A percentile compares a stretch with the other conserved stretches of the same genome.
Conservation (phyloP, 2,888 invertebrate species). For the Pseudolycoriella hygida region DNA sequence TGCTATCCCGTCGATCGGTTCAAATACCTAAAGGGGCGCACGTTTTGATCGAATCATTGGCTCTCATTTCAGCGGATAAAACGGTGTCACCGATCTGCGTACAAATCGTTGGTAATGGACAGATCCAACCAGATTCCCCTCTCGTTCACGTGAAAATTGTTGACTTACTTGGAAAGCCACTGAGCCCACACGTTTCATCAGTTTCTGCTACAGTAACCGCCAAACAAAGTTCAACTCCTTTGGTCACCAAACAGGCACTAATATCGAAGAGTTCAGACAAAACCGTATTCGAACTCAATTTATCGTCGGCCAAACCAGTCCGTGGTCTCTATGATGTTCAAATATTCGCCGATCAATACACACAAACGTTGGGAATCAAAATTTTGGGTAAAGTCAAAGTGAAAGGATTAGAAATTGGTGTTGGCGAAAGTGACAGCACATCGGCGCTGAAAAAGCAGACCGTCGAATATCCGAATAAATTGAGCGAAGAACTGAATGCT, state of each 20-base stretch:
- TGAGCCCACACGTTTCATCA: conserved; percentile 25
- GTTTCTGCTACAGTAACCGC: conserved; percentile 18
- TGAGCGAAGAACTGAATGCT: conserved; percentile 52
- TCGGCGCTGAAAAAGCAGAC: conserved; percentile 62
- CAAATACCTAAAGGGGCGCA: conserved; percentile 71
- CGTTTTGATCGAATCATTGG: conserved; percentile 60
- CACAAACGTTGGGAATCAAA: conserved; percentile 42
- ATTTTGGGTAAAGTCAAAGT: conserved; percentile 62
- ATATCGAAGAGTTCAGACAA: conserved; percentile 50
- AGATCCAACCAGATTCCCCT: conserved; percentile 58
- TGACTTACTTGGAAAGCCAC: conserved; percentile 54
- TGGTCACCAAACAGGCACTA: conserved; percentile 33
- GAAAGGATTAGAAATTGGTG: conserved; percentile 65
- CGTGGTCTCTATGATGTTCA: conserved; percentile 74
- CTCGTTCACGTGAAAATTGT: conserved; percentile 52
- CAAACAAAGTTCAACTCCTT: conserved; percentile 42
- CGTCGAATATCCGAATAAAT: conserved; percentile 53
- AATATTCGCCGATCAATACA: conserved; percentile 47
- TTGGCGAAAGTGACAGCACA: conserved; percentile 80
- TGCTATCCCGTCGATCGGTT: conserved; percentile 76
- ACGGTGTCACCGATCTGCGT: conserved; percentile 73
- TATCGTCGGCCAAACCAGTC: conserved; percentile 57
- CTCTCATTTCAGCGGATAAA: conserved; percentile 48
- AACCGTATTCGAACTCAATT: conserved; percentile 55
- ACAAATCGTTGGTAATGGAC: conserved; percentile 57